Evolutionary conservation across 2,113 vertebrate genomes (phyloP).

Genomic region (Coracopsis vasa): DNA sequence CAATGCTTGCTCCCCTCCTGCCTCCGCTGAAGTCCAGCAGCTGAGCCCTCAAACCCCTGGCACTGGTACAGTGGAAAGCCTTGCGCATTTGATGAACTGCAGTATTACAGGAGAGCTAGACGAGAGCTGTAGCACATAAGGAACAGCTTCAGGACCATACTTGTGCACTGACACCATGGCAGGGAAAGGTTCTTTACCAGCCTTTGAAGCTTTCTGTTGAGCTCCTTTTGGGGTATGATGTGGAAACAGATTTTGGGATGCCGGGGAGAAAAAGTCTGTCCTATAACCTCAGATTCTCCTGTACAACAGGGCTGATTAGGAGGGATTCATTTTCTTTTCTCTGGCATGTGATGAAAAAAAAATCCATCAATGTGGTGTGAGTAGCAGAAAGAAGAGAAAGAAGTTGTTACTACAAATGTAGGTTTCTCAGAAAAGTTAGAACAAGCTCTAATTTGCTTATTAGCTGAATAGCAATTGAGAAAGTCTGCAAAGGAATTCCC

Average conservation of each 20-base stretch:
- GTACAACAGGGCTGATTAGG: background rate
- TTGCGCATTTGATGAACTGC: background rate
- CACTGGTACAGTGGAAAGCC: background rate
- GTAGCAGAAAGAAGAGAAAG: background rate
- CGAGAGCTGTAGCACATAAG: rapidly evolving
- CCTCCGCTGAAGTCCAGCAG: background rate
- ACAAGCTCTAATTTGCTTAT: background rate
- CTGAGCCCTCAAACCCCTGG: background rate
- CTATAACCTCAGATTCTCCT: background rate
- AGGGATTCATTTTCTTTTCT: background rate
- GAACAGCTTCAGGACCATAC: background rate
- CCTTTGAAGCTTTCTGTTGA: background rate
- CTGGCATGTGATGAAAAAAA: background rate
- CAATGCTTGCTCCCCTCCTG: background rate
- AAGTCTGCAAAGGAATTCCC: background rate
- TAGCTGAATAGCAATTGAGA: background rate
- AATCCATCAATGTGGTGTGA: background rate
- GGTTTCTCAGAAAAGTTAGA: background rate
- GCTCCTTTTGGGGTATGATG: background rate
- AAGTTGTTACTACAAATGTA: background rate
- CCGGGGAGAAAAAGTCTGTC: background rate
- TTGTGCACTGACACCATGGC: background rate
- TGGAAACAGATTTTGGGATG: background rate
- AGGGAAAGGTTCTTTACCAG: background rate
- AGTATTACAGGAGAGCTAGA: background rate